Conservation (phyloP, 2,797 vertebrate genomes). For the Todus mexicanus region DNA sequence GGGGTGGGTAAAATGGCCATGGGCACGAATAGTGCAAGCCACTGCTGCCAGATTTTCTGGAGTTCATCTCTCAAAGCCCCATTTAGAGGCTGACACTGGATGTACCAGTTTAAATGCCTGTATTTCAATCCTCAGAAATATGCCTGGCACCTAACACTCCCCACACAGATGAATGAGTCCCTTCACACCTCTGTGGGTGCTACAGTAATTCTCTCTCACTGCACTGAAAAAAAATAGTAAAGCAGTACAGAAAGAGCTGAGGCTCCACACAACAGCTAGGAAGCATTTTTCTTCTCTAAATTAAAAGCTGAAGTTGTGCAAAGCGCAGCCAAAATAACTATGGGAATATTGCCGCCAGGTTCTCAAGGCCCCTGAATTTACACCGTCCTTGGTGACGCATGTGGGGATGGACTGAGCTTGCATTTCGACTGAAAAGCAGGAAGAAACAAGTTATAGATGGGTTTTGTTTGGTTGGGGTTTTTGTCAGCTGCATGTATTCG, state of each 20-base stretch:
- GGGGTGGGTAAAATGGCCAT: not conserved
- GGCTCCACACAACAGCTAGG: not conserved
- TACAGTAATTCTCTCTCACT: conserved; percentile 37
- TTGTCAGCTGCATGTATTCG: not conserved
- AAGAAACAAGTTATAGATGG: conserved; percentile 32
- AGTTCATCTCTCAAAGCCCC: conserved; percentile 12
- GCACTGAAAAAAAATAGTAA: not conserved
- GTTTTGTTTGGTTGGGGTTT: conserved; percentile 18
- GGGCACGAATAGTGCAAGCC: not conserved
- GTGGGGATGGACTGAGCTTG: not conserved
- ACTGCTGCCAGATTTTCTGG: not conserved
- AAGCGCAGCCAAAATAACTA: conserved; percentile 9
- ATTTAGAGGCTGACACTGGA: conserved; percentile 9
- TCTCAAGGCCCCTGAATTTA: conserved; percentile 49
- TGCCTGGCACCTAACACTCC: conserved; percentile 53
- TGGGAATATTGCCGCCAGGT: not conserved
- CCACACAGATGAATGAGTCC: conserved; percentile 58
- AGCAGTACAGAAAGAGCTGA: not conserved
- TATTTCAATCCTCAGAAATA: conserved; percentile 45
- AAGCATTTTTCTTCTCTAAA: not conserved
- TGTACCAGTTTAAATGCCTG: conserved; percentile 34
- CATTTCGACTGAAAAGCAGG: conserved; percentile 28
- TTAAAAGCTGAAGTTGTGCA: conserved; percentile 18
- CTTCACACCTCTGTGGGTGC: conserved; percentile 62
- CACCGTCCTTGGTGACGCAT: not conserved